Percentiles rank a stretch among this genome's conserved stretches.
Evolutionary conservation across 2,113 vertebrate species (phyloP).

Genomic region (Centropristis striata): DNA sequence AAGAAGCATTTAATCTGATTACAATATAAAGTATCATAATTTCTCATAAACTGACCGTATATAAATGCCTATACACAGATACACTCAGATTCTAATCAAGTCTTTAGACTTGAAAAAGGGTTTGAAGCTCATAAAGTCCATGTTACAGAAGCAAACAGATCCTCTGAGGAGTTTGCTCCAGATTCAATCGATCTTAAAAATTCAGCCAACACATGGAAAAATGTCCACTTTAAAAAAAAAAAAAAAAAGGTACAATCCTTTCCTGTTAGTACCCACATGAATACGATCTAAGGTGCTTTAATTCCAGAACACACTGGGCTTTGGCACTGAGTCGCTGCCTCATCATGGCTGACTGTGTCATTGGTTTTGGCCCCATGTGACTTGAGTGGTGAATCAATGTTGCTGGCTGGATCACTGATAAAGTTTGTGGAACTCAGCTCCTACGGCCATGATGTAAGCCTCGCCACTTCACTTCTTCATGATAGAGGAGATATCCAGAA

Average conservation of each 20-base stretch:
- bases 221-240: slow-evolving; percentile 10
- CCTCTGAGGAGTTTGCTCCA: slow-evolving; percentile 21
- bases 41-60: slow-evolving; percentile 41
- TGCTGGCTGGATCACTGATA: slow-evolving; percentile 62
- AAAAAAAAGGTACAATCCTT: not conserved
- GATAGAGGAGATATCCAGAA: slow-evolving; percentile 95
- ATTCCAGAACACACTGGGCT: slow-evolving; percentile 34
- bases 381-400: slow-evolving; percentile 41
- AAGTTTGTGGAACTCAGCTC: slow-evolving; percentile 48
- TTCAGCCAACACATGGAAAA: slow-evolving; percentile 1
- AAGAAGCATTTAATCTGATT: slow-evolving; percentile 71
- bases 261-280: slow-evolving; percentile 28
- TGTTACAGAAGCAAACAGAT: slow-evolving; percentile 33
- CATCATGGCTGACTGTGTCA: slow-evolving; percentile 28
- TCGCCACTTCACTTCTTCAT: slow-evolving; percentile 92
- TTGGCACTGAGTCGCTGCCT: slow-evolving; percentile 35
- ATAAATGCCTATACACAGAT: slow-evolving; percentile 57
- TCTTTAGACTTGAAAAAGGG: slow-evolving; percentile 54
- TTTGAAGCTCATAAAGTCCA: slow-evolving; percentile 31
- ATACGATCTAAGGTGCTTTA: slow-evolving; percentile 75
- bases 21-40: slow-evolving; percentile 55
- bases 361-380: slow-evolving; percentile 52
- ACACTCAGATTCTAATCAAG: slow-evolving; percentile 40
- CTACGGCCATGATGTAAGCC: not conserved
- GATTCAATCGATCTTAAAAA: slow-evolving; percentile 23